These are phyloP conservation scores for Leucophenga maculata DNA, from an alignment of 2,888 invertebrate species.

Conservation along the genomic window DNA sequence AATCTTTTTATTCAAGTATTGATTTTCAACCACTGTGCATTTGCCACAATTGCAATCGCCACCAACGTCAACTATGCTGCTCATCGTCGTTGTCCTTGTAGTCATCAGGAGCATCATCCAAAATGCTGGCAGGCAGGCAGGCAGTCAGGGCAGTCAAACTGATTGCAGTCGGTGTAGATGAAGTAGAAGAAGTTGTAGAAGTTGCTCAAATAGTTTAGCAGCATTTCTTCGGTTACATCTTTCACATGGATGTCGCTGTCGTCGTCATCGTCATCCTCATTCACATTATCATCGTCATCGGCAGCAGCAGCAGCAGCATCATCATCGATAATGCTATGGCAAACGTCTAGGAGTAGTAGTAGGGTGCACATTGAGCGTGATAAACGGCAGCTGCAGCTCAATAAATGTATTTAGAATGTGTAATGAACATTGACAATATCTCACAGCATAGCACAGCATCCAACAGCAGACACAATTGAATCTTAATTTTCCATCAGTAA, in stretches of 20 bases:
- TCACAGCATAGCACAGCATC: constrained; percentile 38
- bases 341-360: no score
- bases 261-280: neutral
- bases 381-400: neutral
- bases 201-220: constrained; percentile 2
- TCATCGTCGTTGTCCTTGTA: no score
- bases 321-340: neutral
- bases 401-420: neutral
- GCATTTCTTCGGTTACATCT: constrained; percentile 1
- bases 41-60: no score
- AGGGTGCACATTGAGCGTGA: constrained; percentile 3
- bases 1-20: neutral
- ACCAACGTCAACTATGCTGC: no score
- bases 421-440: constrained; percentile 62
- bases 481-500: constrained; percentile 57
- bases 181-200: neutral
- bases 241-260: neutral
- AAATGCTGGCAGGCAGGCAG: neutral
- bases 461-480: constrained; percentile 58
- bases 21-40: constrained; percentile 41
- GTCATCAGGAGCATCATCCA: neutral
- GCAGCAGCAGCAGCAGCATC: neutral
- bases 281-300: neutral
- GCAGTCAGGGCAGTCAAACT: neutral
- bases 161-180: neutral